Evolutionary conservation across 1,140 invertebrate genomes (phyloP), one percentile per base, ranked within the genome.

Genomic region (Lethrus apterus): DNA sequence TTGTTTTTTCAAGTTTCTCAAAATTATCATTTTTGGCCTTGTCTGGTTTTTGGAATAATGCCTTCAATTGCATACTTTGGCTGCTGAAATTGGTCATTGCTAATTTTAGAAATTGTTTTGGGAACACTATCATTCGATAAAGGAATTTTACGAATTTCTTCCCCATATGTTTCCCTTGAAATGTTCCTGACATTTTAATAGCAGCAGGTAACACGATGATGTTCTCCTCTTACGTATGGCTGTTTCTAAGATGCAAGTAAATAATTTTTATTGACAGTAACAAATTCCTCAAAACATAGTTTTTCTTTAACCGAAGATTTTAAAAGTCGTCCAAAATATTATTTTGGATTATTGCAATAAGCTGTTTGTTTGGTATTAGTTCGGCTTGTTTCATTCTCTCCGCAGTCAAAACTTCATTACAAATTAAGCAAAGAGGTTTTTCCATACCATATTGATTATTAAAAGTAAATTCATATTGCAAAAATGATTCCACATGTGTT

Each of bases 131-230:
- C 36, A 13, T 51, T 48, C 15, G 50, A 48, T 23, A 51, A 48
- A 34, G 44, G 50, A 48, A 51, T 51, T 48, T 51, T 47, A 14
- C 36, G n/a, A n/a, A n/a, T n/a, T n/a, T n/a, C n/a, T n/a, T n/a
- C n/a, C n/a, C n/a, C n/a, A n/a, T n/a, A n/a, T n/a, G n/a, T n/a
- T n/a, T n/a, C n/a, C n/a, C n/a, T n/a, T n/a, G n/a, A n/a, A n/a
- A n/a, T n/a, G n/a, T n/a, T n/a, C n/a, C n/a, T n/a, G n/a, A n/a
- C n/a, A n/a, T n/a, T n/a, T n/a, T n/a, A n/a, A n/a, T n/a, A n/a
- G n/a, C n/a, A n/a, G n/a, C n/a, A n/a, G n/a, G n/a, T n/a, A n/a
- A n/a, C n/a, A n/a, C n/a, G n/a, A n/a, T n/a, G n/a, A n/a, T n/a
- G n/a, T n/a, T n/a, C n/a, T n/a, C n/a, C n/a, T n/a, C n/a, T 43